Conservation (phyloP, 2,113 vertebrate species). For the Oenanthe melanoleuca region DNA sequence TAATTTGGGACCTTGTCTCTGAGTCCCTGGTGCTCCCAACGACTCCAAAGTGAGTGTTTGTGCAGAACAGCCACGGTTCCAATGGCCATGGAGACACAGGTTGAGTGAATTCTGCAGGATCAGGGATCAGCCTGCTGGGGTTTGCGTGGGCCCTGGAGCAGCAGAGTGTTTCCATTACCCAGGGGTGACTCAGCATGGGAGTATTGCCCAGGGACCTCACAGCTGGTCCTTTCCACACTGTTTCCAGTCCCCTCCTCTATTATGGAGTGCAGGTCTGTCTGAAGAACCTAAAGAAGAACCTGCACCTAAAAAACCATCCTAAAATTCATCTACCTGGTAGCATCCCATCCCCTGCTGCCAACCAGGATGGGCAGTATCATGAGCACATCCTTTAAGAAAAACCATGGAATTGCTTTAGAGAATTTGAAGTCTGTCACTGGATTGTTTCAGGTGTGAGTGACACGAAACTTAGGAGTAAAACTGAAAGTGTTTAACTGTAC, state of each 20-base stretch:
- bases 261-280: neutral
- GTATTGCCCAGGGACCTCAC: neutral
- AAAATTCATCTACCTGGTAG: neutral
- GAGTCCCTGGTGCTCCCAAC: neutral
- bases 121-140: neutral
- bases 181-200: neutral
- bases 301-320: neutral
- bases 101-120: neutral
- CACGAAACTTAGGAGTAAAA: slow-evolving; percentile 49
- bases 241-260: neutral
- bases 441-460: neutral
- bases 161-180: neutral
- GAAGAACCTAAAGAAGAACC: neutral
- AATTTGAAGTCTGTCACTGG: neutral
- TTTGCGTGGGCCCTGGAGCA: neutral
- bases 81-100: neutral
- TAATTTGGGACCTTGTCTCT: neutral
- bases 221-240: neutral
- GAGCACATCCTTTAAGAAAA: neutral
- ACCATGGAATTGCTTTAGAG: neutral
- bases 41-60: neutral
- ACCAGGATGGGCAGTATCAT: neutral
- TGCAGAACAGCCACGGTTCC: neutral
- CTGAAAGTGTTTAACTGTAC: slow-evolving; percentile 65
- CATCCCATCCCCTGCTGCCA: neutral